A percentile compares a stretch with the other conserved stretches of the same genome.
Evolutionary conservation across 2,888 invertebrate species (phyloP).

Genomic region (Mesorhabditis belari): DNA sequence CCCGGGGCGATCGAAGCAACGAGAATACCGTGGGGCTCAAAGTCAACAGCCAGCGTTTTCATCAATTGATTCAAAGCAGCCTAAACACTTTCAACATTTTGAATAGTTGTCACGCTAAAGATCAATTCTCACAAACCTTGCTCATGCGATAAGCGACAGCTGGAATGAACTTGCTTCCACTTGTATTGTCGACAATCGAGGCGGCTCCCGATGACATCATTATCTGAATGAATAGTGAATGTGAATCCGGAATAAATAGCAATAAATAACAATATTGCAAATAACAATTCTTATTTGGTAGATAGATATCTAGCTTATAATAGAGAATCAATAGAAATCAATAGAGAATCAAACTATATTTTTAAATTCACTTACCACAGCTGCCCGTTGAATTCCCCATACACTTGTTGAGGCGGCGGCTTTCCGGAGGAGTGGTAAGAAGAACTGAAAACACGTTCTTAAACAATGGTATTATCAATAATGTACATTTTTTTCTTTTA

Average conservation of each 20-base stretch:
- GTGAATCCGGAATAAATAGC: no score
- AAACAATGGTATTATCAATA: not conserved
- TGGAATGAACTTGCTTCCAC: not conserved
- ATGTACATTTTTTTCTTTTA: no score
- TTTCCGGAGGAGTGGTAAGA: not conserved
- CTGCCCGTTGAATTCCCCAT: not conserved
- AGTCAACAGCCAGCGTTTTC: not conserved
- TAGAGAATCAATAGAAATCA: not conserved
- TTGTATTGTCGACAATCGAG: not conserved
- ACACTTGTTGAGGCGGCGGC: not conserved
- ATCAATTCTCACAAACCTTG: not conserved
- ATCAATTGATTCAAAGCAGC: not conserved
- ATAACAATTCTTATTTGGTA: no score
- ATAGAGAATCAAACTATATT: not conserved
- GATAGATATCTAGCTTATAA: not conserved
- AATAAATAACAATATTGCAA: no score
- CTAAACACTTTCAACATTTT: no score
- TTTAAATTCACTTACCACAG: not conserved
- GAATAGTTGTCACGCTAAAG: no score
- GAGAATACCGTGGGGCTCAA: not conserved
- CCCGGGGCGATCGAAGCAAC: not conserved
- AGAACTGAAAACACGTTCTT: not conserved
- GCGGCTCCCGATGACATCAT: not conserved
- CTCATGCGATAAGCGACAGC: not conserved
- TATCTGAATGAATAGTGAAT: not conserved